A percentile compares a stretch with the other conserved stretches of the same genome.
phyloP scores from a whole-genome alignment of 2,888 invertebrate genomes.

The Epsilonema sp. region DNA sequence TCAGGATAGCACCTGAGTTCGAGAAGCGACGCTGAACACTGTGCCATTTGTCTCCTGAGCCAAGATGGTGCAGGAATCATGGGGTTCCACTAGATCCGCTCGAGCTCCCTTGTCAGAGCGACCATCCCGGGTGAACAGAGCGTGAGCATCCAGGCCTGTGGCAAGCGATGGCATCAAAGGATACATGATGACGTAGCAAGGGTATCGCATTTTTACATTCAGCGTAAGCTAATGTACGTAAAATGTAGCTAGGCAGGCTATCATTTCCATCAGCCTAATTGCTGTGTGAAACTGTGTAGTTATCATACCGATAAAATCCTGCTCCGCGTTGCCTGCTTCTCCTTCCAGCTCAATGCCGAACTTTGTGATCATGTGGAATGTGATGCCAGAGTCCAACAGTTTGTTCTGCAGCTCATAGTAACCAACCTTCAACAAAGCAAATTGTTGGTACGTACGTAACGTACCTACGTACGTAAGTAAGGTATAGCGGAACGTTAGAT shows the following conservation, averaged over 20 bases:
- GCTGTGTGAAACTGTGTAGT: no score
- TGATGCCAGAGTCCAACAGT: slow-evolving; percentile 55
- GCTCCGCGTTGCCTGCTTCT: no score
- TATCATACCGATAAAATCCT: no score
- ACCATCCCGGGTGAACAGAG: slow-evolving; percentile 1
- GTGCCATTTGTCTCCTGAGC: slow-evolving; percentile 62
- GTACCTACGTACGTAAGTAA: no score
- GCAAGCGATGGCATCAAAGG: neutral
- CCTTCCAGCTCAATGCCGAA: slow-evolving; percentile 45
- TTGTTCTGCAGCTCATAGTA: slow-evolving; percentile 61
- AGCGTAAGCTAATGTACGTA: no score
- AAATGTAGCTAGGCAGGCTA: no score
- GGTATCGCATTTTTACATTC: neutral
- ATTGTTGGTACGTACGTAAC: no score
- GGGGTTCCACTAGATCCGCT: slow-evolving; percentile 49
- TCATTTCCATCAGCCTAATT: no score
- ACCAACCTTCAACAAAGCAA: slow-evolving; percentile 34
- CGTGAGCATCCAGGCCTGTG: slow-evolving; percentile 8
- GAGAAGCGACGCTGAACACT: slow-evolving; percentile 25
- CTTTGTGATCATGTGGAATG: slow-evolving; percentile 56
- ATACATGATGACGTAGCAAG: neutral
- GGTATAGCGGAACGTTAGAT: no score
- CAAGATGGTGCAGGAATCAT: slow-evolving; percentile 54
- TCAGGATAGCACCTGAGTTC: no score
- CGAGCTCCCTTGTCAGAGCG: neutral